Conservation (phyloP, 2,888 invertebrate species). For the Caradrina clavipalpis region DNA sequence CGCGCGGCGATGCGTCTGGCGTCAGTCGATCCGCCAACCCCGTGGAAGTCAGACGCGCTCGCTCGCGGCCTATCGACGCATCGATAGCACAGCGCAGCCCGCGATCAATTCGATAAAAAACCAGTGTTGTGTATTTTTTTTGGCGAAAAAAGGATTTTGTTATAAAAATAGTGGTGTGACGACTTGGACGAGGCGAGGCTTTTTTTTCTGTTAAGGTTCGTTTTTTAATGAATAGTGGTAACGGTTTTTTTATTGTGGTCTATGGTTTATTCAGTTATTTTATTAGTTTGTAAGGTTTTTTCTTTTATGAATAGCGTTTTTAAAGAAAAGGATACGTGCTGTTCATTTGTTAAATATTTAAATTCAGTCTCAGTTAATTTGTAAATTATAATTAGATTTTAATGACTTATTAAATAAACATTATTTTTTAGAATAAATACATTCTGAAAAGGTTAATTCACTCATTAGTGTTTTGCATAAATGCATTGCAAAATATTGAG, state of each 20-base stretch:
- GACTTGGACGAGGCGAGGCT: conserved; percentile 75
- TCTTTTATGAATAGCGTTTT: conserved; percentile 3
- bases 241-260: conserved; percentile 48
- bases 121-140: conserved; percentile 76
- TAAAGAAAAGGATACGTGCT: conserved; percentile 22
- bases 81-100: conserved; percentile 73
- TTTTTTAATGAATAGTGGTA: conserved; percentile 52
- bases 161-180: conserved; percentile 71
- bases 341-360: conserved; percentile 8
- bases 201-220: conserved; percentile 76
- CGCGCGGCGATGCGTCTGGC: conserved; percentile 59
- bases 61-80: conserved; percentile 69
- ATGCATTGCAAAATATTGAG: neutral
- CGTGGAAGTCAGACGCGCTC: conserved; percentile 63
- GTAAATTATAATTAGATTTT: conserved; percentile 2
- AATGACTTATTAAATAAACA: neutral
- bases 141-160: conserved; percentile 71
- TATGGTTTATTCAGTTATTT: conserved; percentile 47
- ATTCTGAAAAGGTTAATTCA: conserved; percentile 26
- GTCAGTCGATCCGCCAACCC: conserved; percentile 76
- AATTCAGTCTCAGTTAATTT: conserved; percentile 13
- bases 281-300: conserved; percentile 24
- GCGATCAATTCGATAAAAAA: conserved; percentile 71
- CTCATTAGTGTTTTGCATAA: neutral
- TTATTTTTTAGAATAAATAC: conserved; percentile 20